These are phyloP conservation scores for Gallinago media DNA, from an alignment of 2,113 vertebrate species.

Conservation along the genomic window DNA sequence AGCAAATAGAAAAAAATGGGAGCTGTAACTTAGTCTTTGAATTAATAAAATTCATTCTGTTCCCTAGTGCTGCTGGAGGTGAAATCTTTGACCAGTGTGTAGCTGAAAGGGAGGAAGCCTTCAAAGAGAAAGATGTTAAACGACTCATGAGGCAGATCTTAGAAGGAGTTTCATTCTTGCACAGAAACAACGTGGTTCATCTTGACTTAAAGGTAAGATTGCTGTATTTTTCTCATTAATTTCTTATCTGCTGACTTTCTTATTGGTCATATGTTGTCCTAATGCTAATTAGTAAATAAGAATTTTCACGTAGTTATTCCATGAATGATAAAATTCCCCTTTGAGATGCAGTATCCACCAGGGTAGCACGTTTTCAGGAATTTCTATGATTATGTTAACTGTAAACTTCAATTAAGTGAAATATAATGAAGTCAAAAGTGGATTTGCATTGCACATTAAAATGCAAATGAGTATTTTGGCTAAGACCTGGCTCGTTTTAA, in stretches of 20 bases:
- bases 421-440: not conserved
- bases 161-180: constrained; percentile 89
- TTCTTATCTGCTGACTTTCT: not conserved
- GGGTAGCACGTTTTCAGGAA: not conserved
- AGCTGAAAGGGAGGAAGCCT: constrained; percentile 91
- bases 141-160: constrained; percentile 92
- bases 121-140: constrained; percentile 93
- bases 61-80: constrained; percentile 90
- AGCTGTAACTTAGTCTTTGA: not conserved
- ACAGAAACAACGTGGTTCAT: constrained; percentile 89
- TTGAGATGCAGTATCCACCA: not conserved
- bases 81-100: constrained; percentile 96
- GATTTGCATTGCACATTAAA: not conserved
- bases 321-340: not conserved
- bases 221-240: not conserved
- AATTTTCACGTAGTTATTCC: not conserved
- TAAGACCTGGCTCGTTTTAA: not conserved
- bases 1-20: not conserved
- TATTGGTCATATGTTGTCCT: not conserved
- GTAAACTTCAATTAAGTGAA: not conserved
- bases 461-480: not conserved
- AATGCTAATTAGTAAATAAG: not conserved
- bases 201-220: constrained; percentile 91
- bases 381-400: not conserved
- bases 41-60: not conserved